These are phyloP conservation scores for Ichneumoninae sp. DNA, from an alignment of 2,888 invertebrate genomes.

Conservation along the genomic window DNA sequence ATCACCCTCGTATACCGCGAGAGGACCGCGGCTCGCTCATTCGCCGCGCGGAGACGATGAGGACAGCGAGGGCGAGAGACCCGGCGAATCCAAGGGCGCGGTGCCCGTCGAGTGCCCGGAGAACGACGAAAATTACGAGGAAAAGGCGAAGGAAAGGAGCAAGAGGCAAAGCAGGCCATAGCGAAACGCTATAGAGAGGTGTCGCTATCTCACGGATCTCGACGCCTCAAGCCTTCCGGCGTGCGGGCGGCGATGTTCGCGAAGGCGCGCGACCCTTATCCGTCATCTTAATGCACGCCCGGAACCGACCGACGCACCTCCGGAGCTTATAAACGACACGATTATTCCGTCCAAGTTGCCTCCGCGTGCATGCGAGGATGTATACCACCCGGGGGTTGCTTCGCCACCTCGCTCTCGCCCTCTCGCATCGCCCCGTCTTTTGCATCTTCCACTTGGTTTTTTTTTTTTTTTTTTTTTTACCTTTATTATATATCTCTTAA, in stretches of 20 bases:
- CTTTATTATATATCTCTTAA: slow-evolving; percentile 5
- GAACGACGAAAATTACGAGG: slow-evolving; percentile 3
- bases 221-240: slow-evolving; percentile 74
- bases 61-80: slow-evolving; percentile 7
- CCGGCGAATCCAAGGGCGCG: slow-evolving; percentile 21
- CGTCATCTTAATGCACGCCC: slow-evolving; percentile 80
- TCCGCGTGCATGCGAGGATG: slow-evolving; percentile 41
- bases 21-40: neutral
- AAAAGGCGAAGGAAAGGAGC: slow-evolving; percentile 13
- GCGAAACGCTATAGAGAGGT: slow-evolving; percentile 47
- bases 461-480: neutral
- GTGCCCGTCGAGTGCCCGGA: neutral
- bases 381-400: slow-evolving; percentile 2
- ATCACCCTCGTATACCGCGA: slow-evolving; percentile 63
- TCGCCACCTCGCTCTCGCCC: neutral
- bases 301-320: slow-evolving; percentile 74
- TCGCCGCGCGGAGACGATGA: neutral
- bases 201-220: slow-evolving; percentile 75
- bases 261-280: slow-evolving; percentile 75
- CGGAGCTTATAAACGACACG: slow-evolving; percentile 80
- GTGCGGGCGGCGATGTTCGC: slow-evolving; percentile 61
- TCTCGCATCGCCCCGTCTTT: neutral
- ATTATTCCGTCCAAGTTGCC: slow-evolving; percentile 76
- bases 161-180: slow-evolving; percentile 45
- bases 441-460: neutral